phyloP scores from a whole-genome alignment of 1,140 invertebrate genomes.

The Mya arenaria region DNA sequence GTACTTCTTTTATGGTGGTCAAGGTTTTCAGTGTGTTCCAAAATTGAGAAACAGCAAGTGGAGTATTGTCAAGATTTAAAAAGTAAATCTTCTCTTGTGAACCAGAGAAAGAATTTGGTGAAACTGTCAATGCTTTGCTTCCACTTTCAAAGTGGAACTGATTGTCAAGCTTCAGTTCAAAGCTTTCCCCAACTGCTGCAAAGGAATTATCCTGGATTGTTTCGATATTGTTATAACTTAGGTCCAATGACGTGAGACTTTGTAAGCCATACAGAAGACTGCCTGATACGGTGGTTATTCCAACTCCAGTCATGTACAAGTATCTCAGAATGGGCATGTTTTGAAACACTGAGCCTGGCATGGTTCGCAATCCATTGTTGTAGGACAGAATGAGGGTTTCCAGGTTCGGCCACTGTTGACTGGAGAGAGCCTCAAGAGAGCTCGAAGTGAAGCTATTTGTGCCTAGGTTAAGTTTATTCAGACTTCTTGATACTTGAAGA shows the following conservation, averaged over 20 bases:
- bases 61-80: constrained; percentile 55
- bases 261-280: constrained; percentile 84
- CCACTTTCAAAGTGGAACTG: not conserved
- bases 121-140: constrained; percentile 46
- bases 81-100: constrained; percentile 48
- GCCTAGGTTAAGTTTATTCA: constrained; percentile 94
- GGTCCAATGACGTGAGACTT: constrained; percentile 57
- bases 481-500: constrained; percentile 88
- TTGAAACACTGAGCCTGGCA: constrained; percentile 90
- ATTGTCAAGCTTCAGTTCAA: constrained; percentile 56
- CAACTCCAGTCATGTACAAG: constrained; percentile 94
- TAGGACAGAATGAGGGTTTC: constrained; percentile 94
- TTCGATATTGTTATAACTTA: constrained; percentile 62
- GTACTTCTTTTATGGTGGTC: constrained; percentile 42
- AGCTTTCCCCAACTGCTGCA: constrained; percentile 43
- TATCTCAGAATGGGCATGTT: constrained; percentile 92
- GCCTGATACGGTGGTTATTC: constrained; percentile 89
- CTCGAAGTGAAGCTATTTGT: constrained; percentile 95
- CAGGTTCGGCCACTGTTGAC: constrained; percentile 53
- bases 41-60: constrained; percentile 45
- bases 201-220: constrained; percentile 62
- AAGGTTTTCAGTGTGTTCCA: constrained; percentile 61
- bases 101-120: constrained; percentile 47
- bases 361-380: constrained; percentile 88
- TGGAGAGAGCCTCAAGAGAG: constrained; percentile 87